A percentile compares a stretch with the other conserved stretches of the same genome.
Conservation (phyloP, 2,113 vertebrate species). For the Thermophis baileyi region DNA sequence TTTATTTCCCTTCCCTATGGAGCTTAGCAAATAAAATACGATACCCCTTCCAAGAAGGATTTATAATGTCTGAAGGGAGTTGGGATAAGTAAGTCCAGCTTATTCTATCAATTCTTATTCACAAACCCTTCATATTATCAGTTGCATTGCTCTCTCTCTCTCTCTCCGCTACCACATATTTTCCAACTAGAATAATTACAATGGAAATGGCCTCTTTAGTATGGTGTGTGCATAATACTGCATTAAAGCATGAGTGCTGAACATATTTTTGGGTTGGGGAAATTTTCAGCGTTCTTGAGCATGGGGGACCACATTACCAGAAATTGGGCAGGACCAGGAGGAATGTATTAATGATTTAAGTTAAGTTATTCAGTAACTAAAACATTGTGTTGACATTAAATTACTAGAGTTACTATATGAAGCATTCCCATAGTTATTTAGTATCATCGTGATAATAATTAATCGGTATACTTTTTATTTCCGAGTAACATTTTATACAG, state of each 20-base stretch:
- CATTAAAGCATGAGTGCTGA: background rate
- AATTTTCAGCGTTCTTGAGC: background rate
- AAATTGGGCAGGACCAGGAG: background rate
- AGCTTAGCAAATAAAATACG: constrained; percentile 50
- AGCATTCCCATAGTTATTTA: background rate
- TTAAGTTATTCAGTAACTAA: background rate
- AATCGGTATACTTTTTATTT: background rate
- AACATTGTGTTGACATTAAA: background rate
- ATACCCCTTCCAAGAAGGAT: constrained; percentile 34
- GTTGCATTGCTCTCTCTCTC: background rate
- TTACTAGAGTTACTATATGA: background rate
- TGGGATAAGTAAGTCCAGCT: constrained; percentile 45
- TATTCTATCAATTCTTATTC: constrained; percentile 52
- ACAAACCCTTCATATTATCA: constrained; percentile 50
- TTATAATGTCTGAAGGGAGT: constrained; percentile 47
- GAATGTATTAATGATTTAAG: background rate
- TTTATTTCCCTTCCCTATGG: constrained; percentile 48
- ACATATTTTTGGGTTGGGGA: background rate
- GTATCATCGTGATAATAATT: background rate
- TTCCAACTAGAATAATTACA: constrained; percentile 7
- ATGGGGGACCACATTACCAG: background rate
- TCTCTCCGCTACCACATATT: background rate
- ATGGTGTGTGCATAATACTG: background rate
- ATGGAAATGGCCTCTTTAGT: background rate
- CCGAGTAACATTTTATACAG: background rate